Evolutionary conservation across 2,797 vertebrate species (phyloP).

Genomic region (Mionectes olivaceus): DNA sequence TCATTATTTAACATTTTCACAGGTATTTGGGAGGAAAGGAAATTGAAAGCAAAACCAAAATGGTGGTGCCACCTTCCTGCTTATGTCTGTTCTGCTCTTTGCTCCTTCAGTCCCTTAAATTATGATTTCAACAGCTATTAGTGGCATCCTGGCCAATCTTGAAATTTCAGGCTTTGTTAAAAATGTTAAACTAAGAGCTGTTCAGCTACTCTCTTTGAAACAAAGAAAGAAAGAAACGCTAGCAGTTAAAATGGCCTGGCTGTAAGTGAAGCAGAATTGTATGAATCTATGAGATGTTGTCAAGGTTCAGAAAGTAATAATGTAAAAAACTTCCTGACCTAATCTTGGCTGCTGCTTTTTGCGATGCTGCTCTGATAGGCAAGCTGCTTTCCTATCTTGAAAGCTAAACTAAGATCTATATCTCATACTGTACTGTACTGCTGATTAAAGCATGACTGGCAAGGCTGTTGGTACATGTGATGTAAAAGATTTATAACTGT

Average conservation of each 20-base stretch:
- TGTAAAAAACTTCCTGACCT: slow-evolving; percentile 48
- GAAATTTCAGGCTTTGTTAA: slow-evolving; percentile 11
- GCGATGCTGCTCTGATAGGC: slow-evolving; percentile 41
- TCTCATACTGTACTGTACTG: slow-evolving; percentile 8
- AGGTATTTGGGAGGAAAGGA: background rate
- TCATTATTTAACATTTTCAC: slow-evolving; percentile 1
- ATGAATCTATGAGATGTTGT: slow-evolving; percentile 19
- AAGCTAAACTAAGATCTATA: slow-evolving; percentile 22
- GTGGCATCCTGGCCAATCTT: background rate
- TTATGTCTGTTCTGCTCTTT: slow-evolving; percentile 16
- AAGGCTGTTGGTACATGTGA: slow-evolving; percentile 20
- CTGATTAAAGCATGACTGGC: slow-evolving; percentile 56
- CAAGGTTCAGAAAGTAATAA: slow-evolving; percentile 35
- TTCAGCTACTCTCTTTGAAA: background rate
- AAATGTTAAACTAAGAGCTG: background rate
- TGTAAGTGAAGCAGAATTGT: slow-evolving; percentile 69
- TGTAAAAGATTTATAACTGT: background rate
- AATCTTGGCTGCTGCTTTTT: slow-evolving; percentile 59
- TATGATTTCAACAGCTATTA: background rate
- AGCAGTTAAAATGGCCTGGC: slow-evolving; percentile 17
- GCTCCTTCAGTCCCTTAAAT: slow-evolving; percentile 16
- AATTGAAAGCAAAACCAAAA: slow-evolving; percentile 5
- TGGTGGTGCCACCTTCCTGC: background rate
- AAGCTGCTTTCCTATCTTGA: slow-evolving; percentile 52
- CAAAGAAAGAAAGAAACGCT: background rate